Evolutionary conservation across 2,113 vertebrate genomes (phyloP).

Genomic region (Gambusia holbrooki): DNA sequence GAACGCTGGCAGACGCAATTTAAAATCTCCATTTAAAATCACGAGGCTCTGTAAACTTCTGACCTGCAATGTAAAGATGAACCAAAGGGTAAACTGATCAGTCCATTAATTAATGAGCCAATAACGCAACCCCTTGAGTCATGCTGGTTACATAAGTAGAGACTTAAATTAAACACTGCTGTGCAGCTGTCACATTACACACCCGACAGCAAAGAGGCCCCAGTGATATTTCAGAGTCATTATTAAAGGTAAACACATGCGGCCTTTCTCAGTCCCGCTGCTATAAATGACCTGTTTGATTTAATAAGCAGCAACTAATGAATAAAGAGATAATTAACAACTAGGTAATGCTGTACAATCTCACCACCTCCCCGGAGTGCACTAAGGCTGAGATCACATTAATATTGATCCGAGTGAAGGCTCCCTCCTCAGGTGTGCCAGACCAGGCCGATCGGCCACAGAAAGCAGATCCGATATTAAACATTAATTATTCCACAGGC

Average conservation of each 20-base stretch:
- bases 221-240: constrained; percentile 28
- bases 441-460: constrained; percentile 69
- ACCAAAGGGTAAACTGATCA: not conserved
- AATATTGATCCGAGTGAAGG: constrained; percentile 79
- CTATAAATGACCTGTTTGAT: constrained; percentile 28
- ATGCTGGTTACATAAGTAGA: not conserved
- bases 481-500: constrained; percentile 87
- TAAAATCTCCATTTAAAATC: not conserved
- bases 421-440: constrained; percentile 54
- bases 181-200: constrained; percentile 2
- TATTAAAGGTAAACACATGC: constrained; percentile 5
- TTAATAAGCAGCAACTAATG: constrained; percentile 57
- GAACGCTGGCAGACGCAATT: not conserved
- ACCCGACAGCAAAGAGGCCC: not conserved
- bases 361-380: constrained; percentile 53
- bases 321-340: constrained; percentile 60
- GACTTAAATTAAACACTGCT: not conserved
- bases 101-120: not conserved
- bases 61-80: not conserved
- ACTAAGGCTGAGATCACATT: constrained; percentile 75
- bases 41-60: not conserved
- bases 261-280: not conserved
- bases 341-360: constrained; percentile 69
- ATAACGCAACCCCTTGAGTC: not conserved
- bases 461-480: constrained; percentile 81